These are phyloP conservation scores for Hirudinaria manillensis DNA, from an alignment of 2,888 invertebrate genomes.

Conservation along the genomic window DNA sequence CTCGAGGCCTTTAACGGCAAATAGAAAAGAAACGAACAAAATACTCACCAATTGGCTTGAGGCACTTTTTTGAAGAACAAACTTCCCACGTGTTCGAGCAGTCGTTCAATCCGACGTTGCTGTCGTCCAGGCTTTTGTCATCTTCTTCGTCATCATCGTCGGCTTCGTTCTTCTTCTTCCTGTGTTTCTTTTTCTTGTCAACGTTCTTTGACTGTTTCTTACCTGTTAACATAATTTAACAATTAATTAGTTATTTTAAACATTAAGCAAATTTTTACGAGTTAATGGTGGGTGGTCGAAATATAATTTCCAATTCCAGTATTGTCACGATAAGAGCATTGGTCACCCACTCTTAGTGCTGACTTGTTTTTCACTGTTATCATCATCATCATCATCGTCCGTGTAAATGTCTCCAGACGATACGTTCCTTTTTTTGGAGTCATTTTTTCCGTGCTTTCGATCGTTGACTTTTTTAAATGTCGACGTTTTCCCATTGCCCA, in stretches of 20 bases:
- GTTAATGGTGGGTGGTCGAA: no score
- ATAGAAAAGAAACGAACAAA: background rate
- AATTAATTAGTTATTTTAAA: no score
- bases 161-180: conserved; percentile 18
- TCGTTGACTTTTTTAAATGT: background rate
- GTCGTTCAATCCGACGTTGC: background rate
- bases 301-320: no score
- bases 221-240: background rate
- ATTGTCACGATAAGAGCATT: background rate
- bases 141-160: background rate
- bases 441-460: background rate
- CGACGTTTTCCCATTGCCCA: background rate
- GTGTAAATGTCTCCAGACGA: background rate
- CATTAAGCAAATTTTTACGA: no score
- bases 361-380: background rate
- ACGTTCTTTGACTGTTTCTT: background rate
- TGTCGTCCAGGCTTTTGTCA: background rate
- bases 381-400: conserved; percentile 16
- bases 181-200: background rate
- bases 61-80: conserved; percentile 9
- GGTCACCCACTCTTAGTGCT: background rate
- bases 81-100: conserved; percentile 4
- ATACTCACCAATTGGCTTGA: conserved; percentile 19
- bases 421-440: background rate
- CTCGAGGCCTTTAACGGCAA: background rate